phyloP scores from a whole-genome alignment of 2,113 vertebrate genomes.

The Uropsilus gracilis region DNA sequence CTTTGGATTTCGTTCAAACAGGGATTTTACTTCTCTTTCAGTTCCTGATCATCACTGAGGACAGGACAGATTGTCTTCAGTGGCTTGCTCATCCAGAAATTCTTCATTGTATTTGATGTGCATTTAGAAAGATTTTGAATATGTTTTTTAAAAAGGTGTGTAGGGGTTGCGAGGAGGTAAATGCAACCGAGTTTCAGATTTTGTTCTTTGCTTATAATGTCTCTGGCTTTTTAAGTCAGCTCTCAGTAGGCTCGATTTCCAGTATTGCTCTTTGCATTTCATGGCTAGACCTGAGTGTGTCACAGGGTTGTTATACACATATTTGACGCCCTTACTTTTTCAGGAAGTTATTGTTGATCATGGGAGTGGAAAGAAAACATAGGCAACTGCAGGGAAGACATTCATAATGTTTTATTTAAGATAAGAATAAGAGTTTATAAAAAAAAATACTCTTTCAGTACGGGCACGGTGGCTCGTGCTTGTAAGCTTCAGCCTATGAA shows the following conservation, averaged over 20 bases:
- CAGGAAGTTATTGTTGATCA: slow-evolving; percentile 57
- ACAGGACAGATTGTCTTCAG: not conserved
- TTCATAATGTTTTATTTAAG: slow-evolving; percentile 22
- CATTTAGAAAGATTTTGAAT: slow-evolving; percentile 61
- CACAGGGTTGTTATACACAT: not conserved
- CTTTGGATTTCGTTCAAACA: slow-evolving; percentile 41
- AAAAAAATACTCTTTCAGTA: too few species aligned
- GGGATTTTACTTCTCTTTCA: slow-evolving; percentile 19
- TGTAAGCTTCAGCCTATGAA: too few species aligned
- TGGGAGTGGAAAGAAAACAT: slow-evolving; percentile 76
- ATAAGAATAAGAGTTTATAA: slow-evolving; percentile 14
- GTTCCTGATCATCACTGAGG: not conserved
- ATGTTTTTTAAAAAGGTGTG: not conserved
- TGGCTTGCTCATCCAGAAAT: not conserved
- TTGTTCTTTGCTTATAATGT: not conserved
- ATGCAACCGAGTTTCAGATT: not conserved
- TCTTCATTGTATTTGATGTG: slow-evolving; percentile 44
- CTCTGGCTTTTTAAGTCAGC: not conserved
- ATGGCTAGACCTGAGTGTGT: not conserved
- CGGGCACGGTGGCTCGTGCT: too few species aligned
- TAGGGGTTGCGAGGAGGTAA: not conserved
- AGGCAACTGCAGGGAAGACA: slow-evolving; percentile 61
- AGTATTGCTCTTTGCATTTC: not conserved
- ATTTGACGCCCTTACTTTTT: not conserved
- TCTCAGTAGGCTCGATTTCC: not conserved